Evolutionary conservation across 2,113 vertebrate species (phyloP), one percentile per base, ranked within the genome.

Genomic region (Oryzias woworae): DNA sequence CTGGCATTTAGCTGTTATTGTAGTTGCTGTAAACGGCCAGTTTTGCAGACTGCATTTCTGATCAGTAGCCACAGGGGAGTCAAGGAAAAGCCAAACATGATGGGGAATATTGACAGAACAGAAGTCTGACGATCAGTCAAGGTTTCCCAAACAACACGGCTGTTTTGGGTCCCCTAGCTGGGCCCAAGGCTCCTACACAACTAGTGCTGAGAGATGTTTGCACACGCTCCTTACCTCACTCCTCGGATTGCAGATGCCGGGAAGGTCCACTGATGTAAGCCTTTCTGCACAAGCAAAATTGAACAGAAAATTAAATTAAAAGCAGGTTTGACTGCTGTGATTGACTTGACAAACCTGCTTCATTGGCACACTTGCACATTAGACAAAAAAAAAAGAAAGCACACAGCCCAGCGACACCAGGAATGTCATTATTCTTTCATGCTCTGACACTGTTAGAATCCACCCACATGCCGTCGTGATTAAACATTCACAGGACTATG

Each of bases 251-350:
- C 92, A 16, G 91, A 53, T 0, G 89, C 88, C 0, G 86, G 81
- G 67, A 97, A 96, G 66, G 89, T 94, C 96, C 95, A 96, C 72
- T 93, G 86, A 24, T 93, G 90, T 44, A 92, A 75, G 2, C 77
- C 87, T 74, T 93, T 93, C 95, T 97, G 88, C 41, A 13, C 17
- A 73, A 81, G 43, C 53, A 67, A 58, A 44, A 8, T 54, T 4
- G 24, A 3, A 28, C 5, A 28, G 26, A 28, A 6, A 44, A 24
- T 7, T 18, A 18, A 55, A 15, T 31, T 36, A 43, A 36, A 53
- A 13, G 57, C 20, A 17, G 41, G 42, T 17, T 54, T 60, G 16
- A 17, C n/a, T n/a, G 16, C 45, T 5, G 16, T 47, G 4, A 47
- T n/a, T 47, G 4, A 47, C 14, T 14, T 16, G 44, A 45, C 14